phyloP scores from a whole-genome alignment of 2,113 vertebrate species.

The Ifrita kowaldi region DNA sequence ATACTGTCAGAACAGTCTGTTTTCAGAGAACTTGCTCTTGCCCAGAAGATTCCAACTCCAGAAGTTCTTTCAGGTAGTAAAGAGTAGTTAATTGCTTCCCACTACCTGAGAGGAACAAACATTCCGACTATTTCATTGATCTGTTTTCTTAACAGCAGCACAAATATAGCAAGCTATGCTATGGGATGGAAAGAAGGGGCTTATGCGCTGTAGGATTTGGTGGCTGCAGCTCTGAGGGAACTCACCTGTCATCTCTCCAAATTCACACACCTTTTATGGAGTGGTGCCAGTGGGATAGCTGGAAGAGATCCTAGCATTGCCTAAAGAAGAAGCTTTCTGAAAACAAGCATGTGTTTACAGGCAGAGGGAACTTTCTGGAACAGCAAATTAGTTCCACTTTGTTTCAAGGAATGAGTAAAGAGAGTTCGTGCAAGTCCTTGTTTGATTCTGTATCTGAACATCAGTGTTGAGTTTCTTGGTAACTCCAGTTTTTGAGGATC shows the following conservation, averaged over 20 bases:
- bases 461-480: not conserved
- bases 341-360: not conserved
- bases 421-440: not conserved
- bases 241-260: not conserved
- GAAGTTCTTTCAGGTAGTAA: not conserved
- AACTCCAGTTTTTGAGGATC: not conserved
- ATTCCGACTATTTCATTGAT: not conserved
- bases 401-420: not conserved
- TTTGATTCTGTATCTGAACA: not conserved
- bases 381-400: not conserved
- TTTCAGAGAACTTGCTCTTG: not conserved
- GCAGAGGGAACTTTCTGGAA: not conserved
- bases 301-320: not conserved
- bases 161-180: not conserved
- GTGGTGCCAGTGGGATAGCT: not conserved
- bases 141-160: not conserved
- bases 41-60: not conserved
- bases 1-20: not conserved
- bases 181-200: not conserved
- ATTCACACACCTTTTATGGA: not conserved
- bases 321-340: not conserved
- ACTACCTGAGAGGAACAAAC: not conserved
- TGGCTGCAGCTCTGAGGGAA: not conserved
- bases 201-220: not conserved
- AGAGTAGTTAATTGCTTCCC: not conserved